These are phyloP conservation scores for Archips xylosteana DNA, from an alignment of 2,888 invertebrate species.

Conservation along the genomic window DNA sequence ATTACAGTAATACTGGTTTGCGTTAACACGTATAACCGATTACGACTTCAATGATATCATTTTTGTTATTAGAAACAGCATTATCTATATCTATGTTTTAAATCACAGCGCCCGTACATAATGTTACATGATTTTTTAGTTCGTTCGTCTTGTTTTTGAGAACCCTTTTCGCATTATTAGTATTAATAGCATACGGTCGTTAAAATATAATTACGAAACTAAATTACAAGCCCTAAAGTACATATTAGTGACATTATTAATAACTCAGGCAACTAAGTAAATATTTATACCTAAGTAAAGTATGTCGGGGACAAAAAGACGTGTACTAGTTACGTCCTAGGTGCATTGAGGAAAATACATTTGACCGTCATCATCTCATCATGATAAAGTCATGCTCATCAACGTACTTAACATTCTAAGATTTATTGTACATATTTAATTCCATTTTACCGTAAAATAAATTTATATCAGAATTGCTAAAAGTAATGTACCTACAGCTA, in stretches of 20 bases:
- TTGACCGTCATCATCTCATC: slow-evolving; percentile 7
- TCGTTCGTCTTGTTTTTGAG: neutral
- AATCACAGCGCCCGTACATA: neutral
- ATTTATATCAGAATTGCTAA: too few species aligned
- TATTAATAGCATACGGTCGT: neutral
- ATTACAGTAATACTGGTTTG: slow-evolving; percentile 36
- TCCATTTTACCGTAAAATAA: too few species aligned
- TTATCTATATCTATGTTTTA: neutral
- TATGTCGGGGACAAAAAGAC: slow-evolving; percentile 46
- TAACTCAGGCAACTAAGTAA: slow-evolving; percentile 42
- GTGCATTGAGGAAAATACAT: slow-evolving; percentile 28
- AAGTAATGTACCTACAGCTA: too few species aligned
- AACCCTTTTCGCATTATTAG: neutral
- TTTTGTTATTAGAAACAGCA: neutral
- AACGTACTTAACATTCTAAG: neutral
- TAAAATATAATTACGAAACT: neutral
- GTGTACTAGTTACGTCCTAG: slow-evolving; percentile 35
- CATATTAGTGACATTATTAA: slow-evolving; percentile 27
- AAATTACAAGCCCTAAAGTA: neutral
- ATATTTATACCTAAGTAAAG: slow-evolving; percentile 42
- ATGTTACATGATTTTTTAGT: neutral
- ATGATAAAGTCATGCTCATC: neutral
- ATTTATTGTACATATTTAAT: too few species aligned
- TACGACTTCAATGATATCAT: slow-evolving; percentile 19
- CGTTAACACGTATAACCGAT: slow-evolving; percentile 5